Base-by-base conservation (phyloP, 2,797 vertebrate species). In the Synanceia verrucosa region DNA sequence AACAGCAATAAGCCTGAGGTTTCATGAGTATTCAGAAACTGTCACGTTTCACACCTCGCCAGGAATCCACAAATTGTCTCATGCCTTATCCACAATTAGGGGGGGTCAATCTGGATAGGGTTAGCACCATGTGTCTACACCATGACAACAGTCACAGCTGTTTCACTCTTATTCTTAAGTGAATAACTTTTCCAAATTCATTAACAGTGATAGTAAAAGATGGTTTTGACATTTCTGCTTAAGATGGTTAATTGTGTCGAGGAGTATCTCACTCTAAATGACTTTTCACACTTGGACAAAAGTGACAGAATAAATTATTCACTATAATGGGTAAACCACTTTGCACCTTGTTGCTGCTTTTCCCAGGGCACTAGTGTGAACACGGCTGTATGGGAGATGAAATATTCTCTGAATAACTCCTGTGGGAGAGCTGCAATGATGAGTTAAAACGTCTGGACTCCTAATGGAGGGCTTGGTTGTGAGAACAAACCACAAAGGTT, bases 311-410 rank as follows among this genome's bases (percentile, higher is more conserved):
- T 73, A 74, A 83, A 86, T 70, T 56, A 78, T 76, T 48, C 79
- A 59, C 86, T 73, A 74, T 80, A 85, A 86, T 75, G 74, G 84
- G 86, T 80, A 82, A 85, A 89, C 88, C 89, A 89, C 88, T 92
- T 92, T 89, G 86, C 91, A 92, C 90, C 85, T 90, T 86, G 82
- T 86, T 75, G 48, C 66, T 51, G 78, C 79, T 74, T 83, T 82
- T 87, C 76, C 85, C 85, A 74, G 75, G 71, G 58, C 47, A 19
- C 73, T 14, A 37, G 78, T 83, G 89, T 85, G 89, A 92, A 90
- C 83, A 84, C 6, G 9, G 81, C 76, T 81, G 79, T 78, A 72
- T 81, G 73, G 81, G 78, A 86, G 90, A 83, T 73, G 29, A 86
- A 79, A 82, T 79, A 58, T 82, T 85, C 51, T 82, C 72, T 55